A percentile compares a stretch with the other conserved stretches of the same genome.
These are phyloP conservation scores for Azorinus chamasolen DNA, from an alignment of 2,888 invertebrate genomes.

Conservation along the genomic window DNA sequence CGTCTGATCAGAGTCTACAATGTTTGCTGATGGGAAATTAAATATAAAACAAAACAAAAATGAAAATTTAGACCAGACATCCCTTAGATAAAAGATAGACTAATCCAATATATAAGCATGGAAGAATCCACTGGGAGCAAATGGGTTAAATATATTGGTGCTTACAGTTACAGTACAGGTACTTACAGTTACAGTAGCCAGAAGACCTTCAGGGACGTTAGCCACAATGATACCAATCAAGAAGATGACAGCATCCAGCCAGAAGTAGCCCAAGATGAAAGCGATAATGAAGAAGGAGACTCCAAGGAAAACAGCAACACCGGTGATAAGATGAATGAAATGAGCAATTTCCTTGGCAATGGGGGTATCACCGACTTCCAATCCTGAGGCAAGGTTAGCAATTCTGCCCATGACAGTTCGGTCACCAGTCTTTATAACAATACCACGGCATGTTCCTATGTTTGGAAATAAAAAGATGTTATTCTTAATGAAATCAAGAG, in stretches of 20 bases:
- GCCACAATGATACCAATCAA: slow-evolving; percentile 99
- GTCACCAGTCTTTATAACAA: slow-evolving; percentile 86
- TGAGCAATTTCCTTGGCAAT: slow-evolving; percentile 99
- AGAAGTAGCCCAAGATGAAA: slow-evolving; percentile 98
- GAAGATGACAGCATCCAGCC: slow-evolving; percentile 99
- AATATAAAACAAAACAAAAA: too few species aligned
- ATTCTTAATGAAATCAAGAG: too few species aligned
- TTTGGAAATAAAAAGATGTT: too few species aligned
- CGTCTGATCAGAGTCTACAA: too few species aligned
- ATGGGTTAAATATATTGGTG: slow-evolving; percentile 34
- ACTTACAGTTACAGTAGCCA: slow-evolving; percentile 97
- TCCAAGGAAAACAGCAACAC: slow-evolving; percentile 91
- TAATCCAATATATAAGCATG: too few species aligned
- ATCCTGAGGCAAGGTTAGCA: slow-evolving; percentile 86
- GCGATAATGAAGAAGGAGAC: slow-evolving; percentile 99
- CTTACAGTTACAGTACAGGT: slow-evolving; percentile 94
- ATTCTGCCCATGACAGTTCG: slow-evolving; percentile 87
- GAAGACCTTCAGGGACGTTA: slow-evolving; percentile 99
- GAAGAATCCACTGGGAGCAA: too few species aligned
- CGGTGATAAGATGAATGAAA: slow-evolving; percentile 99
- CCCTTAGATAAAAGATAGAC: too few species aligned
- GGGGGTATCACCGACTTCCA: slow-evolving; percentile 92
- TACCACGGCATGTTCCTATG: slow-evolving; percentile 84
- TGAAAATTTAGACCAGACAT: too few species aligned
- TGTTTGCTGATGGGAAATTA: too few species aligned